Evolutionary conservation across 2,797 vertebrate species (phyloP), one percentile per base, ranked within the genome.

Genomic region (Xenops minutus): DNA sequence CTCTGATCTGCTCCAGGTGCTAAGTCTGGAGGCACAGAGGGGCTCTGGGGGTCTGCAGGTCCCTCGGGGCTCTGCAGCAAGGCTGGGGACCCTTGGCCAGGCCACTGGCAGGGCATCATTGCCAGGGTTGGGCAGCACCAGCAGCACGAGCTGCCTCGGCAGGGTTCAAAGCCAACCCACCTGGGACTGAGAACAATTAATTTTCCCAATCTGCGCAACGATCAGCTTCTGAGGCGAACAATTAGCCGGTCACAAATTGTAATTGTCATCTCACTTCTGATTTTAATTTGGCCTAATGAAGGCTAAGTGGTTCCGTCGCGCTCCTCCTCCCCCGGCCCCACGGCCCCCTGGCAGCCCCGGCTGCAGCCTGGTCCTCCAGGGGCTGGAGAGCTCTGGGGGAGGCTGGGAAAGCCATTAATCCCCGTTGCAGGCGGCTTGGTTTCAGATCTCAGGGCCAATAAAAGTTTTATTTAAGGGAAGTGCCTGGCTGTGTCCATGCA

Each of bases 201-300:
- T 98, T 97, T 96, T 73, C 93, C 94, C 96, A 89, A 94, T 98
- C 96, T 95, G 93, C 89, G 22, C 92, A 92, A 62, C 10, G 26
- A 96, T 97, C 96, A 82, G 96, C 96, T 97, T 95, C 96, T 43
- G 94, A 96, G 93, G 92, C 51, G 97, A 97, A 96, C 97, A 97
- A 97, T 98, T 98, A 98, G 88, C 91, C 63, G 74, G 89, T 79
- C 97, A 92, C 97, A 98, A 97, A 98, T 97, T 97, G 96, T 93
- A 97, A 98, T 97, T 98, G 98, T 98, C 97, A 97, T 96, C 96
- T 98, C 96, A 74, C 95, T 98, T 96, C 96, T 96, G 96, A 96
- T 96, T 97, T 97, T 98, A 98, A 98, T 98, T 98, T 95, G 96
- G 78, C 95, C 96, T 98, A 97, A 98, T 96, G 96, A 98, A 94